Conservation (phyloP, 2,797 vertebrate genomes). For the Aldrovandia affinis region DNA sequence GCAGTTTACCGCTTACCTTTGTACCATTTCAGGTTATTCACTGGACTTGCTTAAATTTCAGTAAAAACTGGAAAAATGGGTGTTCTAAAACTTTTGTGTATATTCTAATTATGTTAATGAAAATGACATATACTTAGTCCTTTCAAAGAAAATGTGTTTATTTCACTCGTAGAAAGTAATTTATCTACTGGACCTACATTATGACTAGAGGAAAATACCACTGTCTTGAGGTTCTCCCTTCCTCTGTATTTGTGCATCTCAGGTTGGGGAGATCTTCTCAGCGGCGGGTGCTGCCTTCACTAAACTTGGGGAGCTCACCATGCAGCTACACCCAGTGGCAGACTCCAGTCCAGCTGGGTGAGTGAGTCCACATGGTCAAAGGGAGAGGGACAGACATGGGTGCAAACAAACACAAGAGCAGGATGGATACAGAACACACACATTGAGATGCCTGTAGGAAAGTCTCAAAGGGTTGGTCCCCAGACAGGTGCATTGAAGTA, state of each 20-base stretch:
- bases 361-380: constrained; percentile 35
- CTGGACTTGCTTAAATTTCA: too few species aligned
- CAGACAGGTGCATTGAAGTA: not conserved
- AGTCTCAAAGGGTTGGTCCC: too few species aligned
- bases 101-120: too few species aligned
- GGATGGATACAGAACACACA: too few species aligned
- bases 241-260: constrained; percentile 24
- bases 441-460: not conserved
- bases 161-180: too few species aligned
- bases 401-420: not conserved
- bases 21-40: too few species aligned
- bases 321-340: constrained; percentile 90
- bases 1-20: too few species aligned
- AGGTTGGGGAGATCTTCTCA: constrained; percentile 95
- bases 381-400: not conserved
- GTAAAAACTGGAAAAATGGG: too few species aligned
- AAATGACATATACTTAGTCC: too few species aligned
- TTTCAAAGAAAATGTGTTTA: too few species aligned
- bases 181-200: too few species aligned
- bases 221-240: constrained; percentile 8
- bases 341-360: constrained; percentile 89
- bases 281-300: constrained; percentile 89
- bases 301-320: constrained; percentile 87
- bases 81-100: too few species aligned
- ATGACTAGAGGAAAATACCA: not conserved